Conservation (phyloP, 2,797 vertebrate genomes). For the Astyanax mexicanus region DNA sequence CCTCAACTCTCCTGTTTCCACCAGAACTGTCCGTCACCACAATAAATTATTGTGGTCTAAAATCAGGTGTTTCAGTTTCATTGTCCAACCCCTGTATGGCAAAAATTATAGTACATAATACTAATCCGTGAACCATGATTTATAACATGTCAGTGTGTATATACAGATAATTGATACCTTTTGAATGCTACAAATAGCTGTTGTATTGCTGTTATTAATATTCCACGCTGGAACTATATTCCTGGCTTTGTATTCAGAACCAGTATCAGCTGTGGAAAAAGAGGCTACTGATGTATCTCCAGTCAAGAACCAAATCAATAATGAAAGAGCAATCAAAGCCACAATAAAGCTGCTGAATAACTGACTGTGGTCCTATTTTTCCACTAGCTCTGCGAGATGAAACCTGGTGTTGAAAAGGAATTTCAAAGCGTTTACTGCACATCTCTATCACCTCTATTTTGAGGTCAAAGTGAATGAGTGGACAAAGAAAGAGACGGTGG, state of each 20-base stretch:
- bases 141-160: too few relatives aligned
- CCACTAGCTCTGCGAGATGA: background rate
- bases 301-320: constrained; percentile 24
- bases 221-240: background rate
- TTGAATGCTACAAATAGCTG: background rate
- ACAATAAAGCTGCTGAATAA: constrained; percentile 11
- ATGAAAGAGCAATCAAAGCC: constrained; percentile 2
- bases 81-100: too few relatives aligned
- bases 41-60: too few relatives aligned
- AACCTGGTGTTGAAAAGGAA: constrained; percentile 20
- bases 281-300: background rate
- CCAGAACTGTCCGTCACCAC: too few relatives aligned
- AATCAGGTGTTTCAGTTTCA: too few relatives aligned
- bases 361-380: background rate
- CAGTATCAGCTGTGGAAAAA: background rate
- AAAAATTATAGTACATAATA: too few relatives aligned
- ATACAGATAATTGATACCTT: too few relatives aligned
- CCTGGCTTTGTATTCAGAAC: background rate
- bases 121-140: too few relatives aligned
- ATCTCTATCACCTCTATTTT: constrained; percentile 12
- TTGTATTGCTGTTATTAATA: background rate
- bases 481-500: background rate
- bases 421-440: constrained; percentile 12
- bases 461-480: constrained; percentile 20
- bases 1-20: too few relatives aligned